Evolutionary conservation across 2,797 vertebrate genomes (phyloP).

Genomic region (Oceanodroma leucorhoa): DNA sequence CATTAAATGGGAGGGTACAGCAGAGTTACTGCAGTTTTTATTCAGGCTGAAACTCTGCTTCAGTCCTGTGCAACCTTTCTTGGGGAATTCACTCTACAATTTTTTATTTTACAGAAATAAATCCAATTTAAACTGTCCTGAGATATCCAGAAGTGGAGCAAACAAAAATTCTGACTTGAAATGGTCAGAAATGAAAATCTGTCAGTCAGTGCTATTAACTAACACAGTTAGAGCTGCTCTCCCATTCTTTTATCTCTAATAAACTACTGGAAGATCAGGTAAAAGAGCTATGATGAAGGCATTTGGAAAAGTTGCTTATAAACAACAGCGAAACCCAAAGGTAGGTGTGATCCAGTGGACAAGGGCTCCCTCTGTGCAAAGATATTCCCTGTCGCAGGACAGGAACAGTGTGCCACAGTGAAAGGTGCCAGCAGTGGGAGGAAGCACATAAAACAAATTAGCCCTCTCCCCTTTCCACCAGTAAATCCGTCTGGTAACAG

Average conservation of each 20-base stretch:
- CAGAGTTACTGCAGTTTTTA: not conserved
- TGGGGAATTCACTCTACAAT: not conserved
- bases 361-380: constrained; percentile 33
- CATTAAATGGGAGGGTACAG: not conserved
- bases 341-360: not conserved
- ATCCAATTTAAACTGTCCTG: not conserved
- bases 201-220: not conserved
- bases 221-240: not conserved
- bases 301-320: not conserved
- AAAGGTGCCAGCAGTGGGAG: constrained; percentile 3
- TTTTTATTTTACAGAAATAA: not conserved
- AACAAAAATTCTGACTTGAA: not conserved
- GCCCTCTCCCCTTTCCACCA: constrained; percentile 14
- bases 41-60: not conserved
- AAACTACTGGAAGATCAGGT: not conserved
- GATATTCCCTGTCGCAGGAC: not conserved
- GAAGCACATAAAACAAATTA: constrained; percentile 32
- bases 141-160: not conserved
- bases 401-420: not conserved
- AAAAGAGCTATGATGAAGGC: not conserved
- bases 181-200: not conserved
- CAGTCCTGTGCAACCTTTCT: not conserved
- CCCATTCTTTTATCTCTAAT: not conserved
- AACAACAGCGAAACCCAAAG: not conserved
- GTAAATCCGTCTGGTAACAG: constrained; percentile 8